A percentile compares a stretch with the other conserved stretches of the same genome.
Conservation (phyloP, 2,113 vertebrate species). For the Tragelaphus strepsiceros region DNA sequence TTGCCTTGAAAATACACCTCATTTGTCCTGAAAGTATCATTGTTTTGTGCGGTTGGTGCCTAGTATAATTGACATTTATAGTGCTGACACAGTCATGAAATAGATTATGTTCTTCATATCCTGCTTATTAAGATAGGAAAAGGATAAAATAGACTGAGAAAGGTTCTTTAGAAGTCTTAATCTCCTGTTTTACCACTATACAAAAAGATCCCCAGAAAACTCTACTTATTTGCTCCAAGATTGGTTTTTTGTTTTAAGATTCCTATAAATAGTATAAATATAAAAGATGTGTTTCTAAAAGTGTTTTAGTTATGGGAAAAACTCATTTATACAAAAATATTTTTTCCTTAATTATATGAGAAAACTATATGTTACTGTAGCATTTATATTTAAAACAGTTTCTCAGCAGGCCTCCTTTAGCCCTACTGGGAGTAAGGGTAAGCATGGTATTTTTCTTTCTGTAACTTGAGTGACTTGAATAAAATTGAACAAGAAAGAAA, state of each 20-base stretch:
- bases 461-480: neutral
- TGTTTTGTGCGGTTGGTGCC: neutral
- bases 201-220: neutral
- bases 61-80: neutral
- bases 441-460: neutral
- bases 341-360: neutral
- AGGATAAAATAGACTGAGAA: conserved; percentile 3
- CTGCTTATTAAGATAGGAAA: neutral
- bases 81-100: neutral
- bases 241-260: neutral
- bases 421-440: neutral
- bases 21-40: neutral
- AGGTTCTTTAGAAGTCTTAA: neutral
- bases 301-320: neutral
- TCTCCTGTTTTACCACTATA: neutral
- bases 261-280: neutral
- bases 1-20: neutral
- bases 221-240: neutral
- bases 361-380: neutral
- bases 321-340: neutral
- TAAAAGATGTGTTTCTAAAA: neutral
- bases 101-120: neutral
- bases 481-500: neutral
- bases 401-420: neutral
- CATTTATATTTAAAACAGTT: conserved; percentile 22